Base-by-base conservation (phyloP, 2,797 vertebrate species). In the Chrosomus eos region DNA sequence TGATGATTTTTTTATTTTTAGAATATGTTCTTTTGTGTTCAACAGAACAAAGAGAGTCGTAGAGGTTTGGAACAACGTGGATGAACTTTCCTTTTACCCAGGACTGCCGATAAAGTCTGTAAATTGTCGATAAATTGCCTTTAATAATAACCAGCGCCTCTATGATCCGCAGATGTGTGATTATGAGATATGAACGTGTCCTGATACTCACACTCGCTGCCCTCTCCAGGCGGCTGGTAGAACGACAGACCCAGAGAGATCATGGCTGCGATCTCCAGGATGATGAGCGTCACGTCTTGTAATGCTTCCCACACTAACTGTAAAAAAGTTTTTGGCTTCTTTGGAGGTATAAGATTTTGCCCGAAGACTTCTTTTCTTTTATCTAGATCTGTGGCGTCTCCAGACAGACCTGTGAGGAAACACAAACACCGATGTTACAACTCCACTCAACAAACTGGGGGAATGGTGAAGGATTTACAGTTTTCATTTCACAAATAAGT, bases 271-370 rank as follows among this genome's bases (percentile, higher is more conserved):
- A 99, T 92, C 95, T 99, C 98, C 92, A 99, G 94, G 93, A 99
- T 99, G 90, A 99, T 99, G 85, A 99, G 96, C 31, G 98, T 99
- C 91, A 99, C 98, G 1, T 99, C 98, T 94, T 99, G 98, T 91
- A 99, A 95, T 0, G 98, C 98, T 94, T 99, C 98, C 98, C 98
- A 99, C 86, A 99, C 97, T 89, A 99, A 96, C 92, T 99, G 97
- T 94, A 99, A 93, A 95, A 99, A 99, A 88, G 98, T 99, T 97
- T 99, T 99, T 97, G 98, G 97, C 97, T 97, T 99, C 96, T 99
- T 99, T 95, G 98, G 98, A 97, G 98, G 98, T 97, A 99, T 99
- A 94, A 99, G 95, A 95, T 99, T 99, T 95, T 93, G 91, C 91
- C 98, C 98, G 92, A 94, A 99, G 93, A 97, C 91, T 95, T 97